Evolutionary conservation across 1,140 invertebrate species (phyloP), one percentile per base, ranked within the genome.

Genomic region (Bursaphelenchus mucronatus): DNA sequence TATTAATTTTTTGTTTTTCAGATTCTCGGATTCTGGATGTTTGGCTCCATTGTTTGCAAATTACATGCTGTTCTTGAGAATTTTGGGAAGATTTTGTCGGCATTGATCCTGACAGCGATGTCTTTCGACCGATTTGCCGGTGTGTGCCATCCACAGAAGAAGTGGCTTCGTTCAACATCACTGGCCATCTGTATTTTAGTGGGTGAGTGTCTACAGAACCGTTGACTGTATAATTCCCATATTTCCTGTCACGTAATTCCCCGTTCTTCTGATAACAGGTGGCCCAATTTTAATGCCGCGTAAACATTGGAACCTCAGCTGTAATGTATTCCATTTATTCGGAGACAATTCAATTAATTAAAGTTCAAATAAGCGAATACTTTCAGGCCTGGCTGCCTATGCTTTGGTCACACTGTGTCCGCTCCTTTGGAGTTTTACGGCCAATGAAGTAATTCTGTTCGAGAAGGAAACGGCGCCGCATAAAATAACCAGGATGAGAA

Each of bases 11-110:
- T 30, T 30, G 5, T 8, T 41, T 76, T 68, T 8, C 44, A 76
- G 74, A 79, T 79, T 61, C 78, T 79, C 30, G 77, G 77, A 11
- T 81, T 79, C 55, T 79, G 77, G 77, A 79, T 79, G 79, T 79
- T 79, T 56, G 77, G 77, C 15, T 63, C 63, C 11, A 66, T 75
- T 9, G 67, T 80, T 10, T 79, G 77, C 55, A 79, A 79, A 61
- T 63, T 79, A 21, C 77, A 81, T 56, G 77, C 77, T 9, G 77
- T 79, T 0, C 64, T 79, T 3, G 77, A 79, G 58, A 79, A 81
- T 59, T 81, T 79, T 65, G 77, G 77, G 9, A 79, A 79, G 69
- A 75, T 79, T n/a, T 61, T 79, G 3, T 79, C 76, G 39, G 76
- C 77, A 15, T 56, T 79, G 17, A 81, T 79, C 43, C 66, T 79